Conservation (phyloP, 2,797 vertebrate genomes). For the Sphenodon punctatus region DNA sequence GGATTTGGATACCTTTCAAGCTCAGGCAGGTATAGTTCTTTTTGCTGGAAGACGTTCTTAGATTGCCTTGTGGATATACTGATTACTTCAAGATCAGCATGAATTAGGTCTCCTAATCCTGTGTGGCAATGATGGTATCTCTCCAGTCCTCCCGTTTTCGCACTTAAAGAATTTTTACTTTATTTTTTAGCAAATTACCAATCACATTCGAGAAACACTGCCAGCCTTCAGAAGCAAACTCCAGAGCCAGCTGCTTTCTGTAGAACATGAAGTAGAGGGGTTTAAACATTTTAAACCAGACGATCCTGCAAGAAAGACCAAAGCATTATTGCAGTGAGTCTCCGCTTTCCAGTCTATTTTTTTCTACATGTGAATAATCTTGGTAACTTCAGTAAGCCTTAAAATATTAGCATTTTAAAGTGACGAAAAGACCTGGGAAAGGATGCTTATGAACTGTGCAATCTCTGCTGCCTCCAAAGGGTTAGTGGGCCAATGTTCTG, state of each 20-base stretch:
- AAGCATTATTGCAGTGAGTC: slow-evolving; percentile 89
- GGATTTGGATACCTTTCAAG: not conserved
- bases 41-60: not conserved
- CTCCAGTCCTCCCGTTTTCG: slow-evolving; percentile 1
- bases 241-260: slow-evolving; percentile 82
- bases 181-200: slow-evolving; percentile 87
- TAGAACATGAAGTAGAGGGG: slow-evolving; percentile 88
- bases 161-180: slow-evolving; percentile 30
- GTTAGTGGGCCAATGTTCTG: not conserved
- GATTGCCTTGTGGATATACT: not conserved
- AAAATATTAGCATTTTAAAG: not conserved
- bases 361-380: not conserved
- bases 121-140: not conserved
- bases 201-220: slow-evolving; percentile 90
- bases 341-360: not conserved
- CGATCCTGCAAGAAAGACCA: slow-evolving; percentile 87
- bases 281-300: slow-evolving; percentile 85
- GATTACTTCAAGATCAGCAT: slow-evolving; percentile 2
- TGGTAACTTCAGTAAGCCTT: not conserved
- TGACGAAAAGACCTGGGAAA: not conserved
- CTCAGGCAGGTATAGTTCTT: not conserved
- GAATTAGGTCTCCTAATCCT: not conserved
- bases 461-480: not conserved
- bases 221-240: slow-evolving; percentile 86
- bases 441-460: not conserved